Evolutionary conservation across 2,797 vertebrate species (phyloP).

Genomic region (Rhinoraja longicauda): DNA sequence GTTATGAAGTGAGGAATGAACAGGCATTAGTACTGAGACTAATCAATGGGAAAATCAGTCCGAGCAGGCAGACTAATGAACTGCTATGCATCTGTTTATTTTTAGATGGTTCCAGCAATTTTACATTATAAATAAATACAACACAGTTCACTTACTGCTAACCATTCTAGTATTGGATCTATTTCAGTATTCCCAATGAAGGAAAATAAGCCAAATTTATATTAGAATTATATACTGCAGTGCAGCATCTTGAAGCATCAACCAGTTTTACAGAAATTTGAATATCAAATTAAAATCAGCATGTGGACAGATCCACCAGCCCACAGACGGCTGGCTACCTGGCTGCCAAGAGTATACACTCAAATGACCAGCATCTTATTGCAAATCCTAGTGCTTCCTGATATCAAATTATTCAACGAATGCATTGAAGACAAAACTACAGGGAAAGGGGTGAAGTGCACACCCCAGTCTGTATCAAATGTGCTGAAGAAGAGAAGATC

Average conservation of each 20-base stretch:
- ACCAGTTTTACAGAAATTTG: conserved; percentile 33
- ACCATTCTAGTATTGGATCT: conserved; percentile 32
- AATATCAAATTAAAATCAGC: conserved; percentile 27
- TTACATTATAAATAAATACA: conserved; percentile 36
- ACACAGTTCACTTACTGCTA: conserved; percentile 25
- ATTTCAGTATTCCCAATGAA: neutral
- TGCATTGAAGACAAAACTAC: neutral
- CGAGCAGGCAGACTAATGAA: conserved; percentile 72
- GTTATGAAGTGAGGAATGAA: conserved; percentile 80
- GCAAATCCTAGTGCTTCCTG: neutral
- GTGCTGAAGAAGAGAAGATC: too few relatives aligned
- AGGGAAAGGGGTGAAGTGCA: too few relatives aligned
- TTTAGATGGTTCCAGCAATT: conserved; percentile 57
- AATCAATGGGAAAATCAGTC: conserved; percentile 98
- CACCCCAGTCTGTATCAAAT: too few relatives aligned
- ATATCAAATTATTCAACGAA: neutral
- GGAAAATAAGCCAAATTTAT: conserved; percentile 6
- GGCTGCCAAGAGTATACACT: neutral
- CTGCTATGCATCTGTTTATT: conserved; percentile 78
- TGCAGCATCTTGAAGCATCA: neutral
- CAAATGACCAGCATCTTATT: neutral
- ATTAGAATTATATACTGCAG: neutral
- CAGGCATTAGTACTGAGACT: conserved; percentile 84
- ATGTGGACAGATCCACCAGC: neutral
- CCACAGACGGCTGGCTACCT: neutral